Conservation (phyloP, 1,140 invertebrate species). For the Berghia stephanieae region DNA sequence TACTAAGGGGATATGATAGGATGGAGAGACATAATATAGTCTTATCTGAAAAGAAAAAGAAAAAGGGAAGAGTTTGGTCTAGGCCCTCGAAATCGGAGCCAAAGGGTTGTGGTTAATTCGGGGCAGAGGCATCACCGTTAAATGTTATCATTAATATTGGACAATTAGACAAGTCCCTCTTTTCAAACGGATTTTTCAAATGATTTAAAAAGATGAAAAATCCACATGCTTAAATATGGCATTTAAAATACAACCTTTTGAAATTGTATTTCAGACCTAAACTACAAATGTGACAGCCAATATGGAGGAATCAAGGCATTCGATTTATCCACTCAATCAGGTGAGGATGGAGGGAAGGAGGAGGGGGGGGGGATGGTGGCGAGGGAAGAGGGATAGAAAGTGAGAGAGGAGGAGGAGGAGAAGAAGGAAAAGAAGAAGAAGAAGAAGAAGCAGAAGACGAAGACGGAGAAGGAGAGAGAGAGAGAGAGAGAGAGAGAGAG, state of each 20-base stretch:
- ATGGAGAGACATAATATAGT: neutral
- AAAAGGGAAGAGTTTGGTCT: too few relatives aligned
- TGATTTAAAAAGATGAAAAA: neutral
- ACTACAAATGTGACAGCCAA: too few relatives aligned
- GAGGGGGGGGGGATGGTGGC: neutral
- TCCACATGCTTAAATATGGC: neutral
- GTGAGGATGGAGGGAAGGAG: neutral
- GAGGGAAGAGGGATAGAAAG: neutral
- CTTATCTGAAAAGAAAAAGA: neutral
- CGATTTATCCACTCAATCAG: neutral
- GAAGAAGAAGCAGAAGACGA: neutral
- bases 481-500: constrained; percentile 4
- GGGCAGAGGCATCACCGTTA: too few relatives aligned
- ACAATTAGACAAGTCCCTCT: too few relatives aligned
- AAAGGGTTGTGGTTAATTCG: neutral
- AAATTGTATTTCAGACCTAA: too few relatives aligned
- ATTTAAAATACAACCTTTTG: too few relatives aligned
- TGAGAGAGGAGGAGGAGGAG: neutral
- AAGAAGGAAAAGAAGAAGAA: neutral
- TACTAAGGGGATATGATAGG: neutral
- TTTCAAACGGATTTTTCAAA: neutral
- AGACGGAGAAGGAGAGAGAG: neutral
- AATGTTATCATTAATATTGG: neutral
- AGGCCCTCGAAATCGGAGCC: neutral
- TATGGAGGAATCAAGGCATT: neutral